Evolutionary conservation across 2,113 vertebrate genomes (phyloP).

Genomic region (Saguinus imperator): DNA sequence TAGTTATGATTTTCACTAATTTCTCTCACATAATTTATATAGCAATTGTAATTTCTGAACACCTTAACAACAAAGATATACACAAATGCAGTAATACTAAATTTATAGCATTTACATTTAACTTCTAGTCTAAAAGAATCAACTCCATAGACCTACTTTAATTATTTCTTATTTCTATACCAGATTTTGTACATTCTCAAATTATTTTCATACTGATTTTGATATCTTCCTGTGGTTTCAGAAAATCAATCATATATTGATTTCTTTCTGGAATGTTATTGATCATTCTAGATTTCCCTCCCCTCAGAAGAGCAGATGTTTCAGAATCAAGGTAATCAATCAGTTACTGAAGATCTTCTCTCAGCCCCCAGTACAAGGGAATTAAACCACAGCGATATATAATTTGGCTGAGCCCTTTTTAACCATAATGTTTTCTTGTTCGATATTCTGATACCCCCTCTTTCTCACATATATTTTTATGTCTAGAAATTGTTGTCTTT

Average conservation of each 20-base stretch:
- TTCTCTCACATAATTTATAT: neutral
- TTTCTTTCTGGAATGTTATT: neutral
- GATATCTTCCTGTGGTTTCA: neutral
- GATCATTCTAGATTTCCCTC: neutral
- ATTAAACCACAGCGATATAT: neutral
- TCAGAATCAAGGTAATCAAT: neutral
- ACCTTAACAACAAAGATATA: neutral
- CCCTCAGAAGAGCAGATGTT: neutral
- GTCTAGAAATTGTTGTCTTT: neutral
- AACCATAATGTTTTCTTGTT: neutral
- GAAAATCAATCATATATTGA: neutral
- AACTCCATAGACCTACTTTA: neutral
- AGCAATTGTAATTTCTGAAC: neutral
- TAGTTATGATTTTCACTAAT: neutral
- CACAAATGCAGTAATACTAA: neutral
- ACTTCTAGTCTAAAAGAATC: neutral
- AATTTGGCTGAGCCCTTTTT: neutral
- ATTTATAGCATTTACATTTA: neutral
- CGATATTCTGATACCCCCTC: neutral
- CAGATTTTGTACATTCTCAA: neutral
- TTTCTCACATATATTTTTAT: neutral
- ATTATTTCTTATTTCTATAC: neutral
- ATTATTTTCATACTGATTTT: neutral
- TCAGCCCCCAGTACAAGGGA: neutral
- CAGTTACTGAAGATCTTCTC: neutral